These are phyloP conservation scores for Nesoenas mayeri DNA, from an alignment of 2,113 vertebrate genomes.

Conservation along the genomic window DNA sequence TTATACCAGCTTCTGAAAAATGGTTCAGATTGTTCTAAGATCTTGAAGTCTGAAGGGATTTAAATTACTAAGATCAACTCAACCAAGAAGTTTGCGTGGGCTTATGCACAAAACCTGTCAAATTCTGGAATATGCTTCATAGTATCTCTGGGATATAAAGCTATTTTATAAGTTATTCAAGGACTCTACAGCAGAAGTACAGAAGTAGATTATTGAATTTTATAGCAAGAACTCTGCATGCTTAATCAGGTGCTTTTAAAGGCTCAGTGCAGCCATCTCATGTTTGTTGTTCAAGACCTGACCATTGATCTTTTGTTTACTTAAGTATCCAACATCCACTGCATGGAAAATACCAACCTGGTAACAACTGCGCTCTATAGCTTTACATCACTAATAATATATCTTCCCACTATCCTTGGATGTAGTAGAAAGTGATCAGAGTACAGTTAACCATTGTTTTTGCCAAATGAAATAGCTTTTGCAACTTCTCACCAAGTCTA, in stretches of 20 bases:
- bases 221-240: background rate
- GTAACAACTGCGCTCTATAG: background rate
- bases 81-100: constrained; percentile 36
- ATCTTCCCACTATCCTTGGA: background rate
- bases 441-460: background rate
- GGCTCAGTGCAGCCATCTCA: background rate
- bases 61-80: constrained; percentile 51
- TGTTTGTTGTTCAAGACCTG: background rate
- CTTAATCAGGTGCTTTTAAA: background rate
- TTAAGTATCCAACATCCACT: background rate
- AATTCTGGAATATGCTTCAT: constrained; percentile 46
- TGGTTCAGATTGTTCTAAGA: constrained; percentile 40
- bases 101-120: constrained; percentile 54
- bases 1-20: constrained; percentile 29
- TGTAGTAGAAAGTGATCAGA: background rate
- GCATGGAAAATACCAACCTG: background rate
- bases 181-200: background rate
- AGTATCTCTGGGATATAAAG: background rate
- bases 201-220: background rate
- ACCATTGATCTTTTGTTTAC: background rate
- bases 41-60: constrained; percentile 42
- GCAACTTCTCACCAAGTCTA: background rate
- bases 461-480: background rate
- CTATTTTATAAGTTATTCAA: constrained; percentile 3
- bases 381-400: background rate